Conservation (phyloP, 1,140 invertebrate species). For the Scaptomyza pallida region DNA sequence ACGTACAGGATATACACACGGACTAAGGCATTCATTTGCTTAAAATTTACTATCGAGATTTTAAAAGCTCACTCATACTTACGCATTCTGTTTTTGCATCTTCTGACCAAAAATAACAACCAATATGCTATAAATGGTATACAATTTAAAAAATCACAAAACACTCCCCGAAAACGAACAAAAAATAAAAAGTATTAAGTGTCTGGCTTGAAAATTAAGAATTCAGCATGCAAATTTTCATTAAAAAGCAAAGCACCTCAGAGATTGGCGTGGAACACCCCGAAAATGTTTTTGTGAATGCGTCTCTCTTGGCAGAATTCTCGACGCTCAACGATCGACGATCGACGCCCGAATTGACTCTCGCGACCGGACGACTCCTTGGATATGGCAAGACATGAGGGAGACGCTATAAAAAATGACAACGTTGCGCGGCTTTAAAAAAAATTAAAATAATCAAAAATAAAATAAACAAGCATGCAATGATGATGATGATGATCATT, state of each 20-base stretch:
- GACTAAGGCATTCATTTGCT: neutral
- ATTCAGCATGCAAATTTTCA: slow-evolving; percentile 76
- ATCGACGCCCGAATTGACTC: slow-evolving; percentile 50
- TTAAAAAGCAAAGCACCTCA: slow-evolving; percentile 70
- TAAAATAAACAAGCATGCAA: slow-evolving; percentile 69
- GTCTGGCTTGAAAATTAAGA: slow-evolving; percentile 59
- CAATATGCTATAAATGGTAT: neutral
- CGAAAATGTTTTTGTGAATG: slow-evolving; percentile 53
- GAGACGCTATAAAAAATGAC: slow-evolving; percentile 62
- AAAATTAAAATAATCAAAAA: slow-evolving; percentile 81
- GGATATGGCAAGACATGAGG: slow-evolving; percentile 49
- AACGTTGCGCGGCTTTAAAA: slow-evolving; percentile 71
- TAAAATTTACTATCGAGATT: neutral
- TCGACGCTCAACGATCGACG: neutral
- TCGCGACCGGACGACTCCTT: slow-evolving; percentile 60
- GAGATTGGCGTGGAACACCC: slow-evolving; percentile 20
- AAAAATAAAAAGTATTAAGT: neutral
- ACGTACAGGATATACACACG: neutral
- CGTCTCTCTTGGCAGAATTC: slow-evolving; percentile 2
- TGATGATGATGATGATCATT: slow-evolving; percentile 42
- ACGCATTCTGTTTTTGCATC: slow-evolving; percentile 6
- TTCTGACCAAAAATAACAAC: slow-evolving; percentile 46
- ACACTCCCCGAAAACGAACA: slow-evolving; percentile 8
- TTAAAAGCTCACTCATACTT: slow-evolving; percentile 25
- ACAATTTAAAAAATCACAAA: slow-evolving; percentile 8